A percentile compares a stretch with the other conserved stretches of the same genome.
These are phyloP conservation scores for Heteropelma amictum DNA, from an alignment of 2,888 invertebrate species.

Conservation along the genomic window DNA sequence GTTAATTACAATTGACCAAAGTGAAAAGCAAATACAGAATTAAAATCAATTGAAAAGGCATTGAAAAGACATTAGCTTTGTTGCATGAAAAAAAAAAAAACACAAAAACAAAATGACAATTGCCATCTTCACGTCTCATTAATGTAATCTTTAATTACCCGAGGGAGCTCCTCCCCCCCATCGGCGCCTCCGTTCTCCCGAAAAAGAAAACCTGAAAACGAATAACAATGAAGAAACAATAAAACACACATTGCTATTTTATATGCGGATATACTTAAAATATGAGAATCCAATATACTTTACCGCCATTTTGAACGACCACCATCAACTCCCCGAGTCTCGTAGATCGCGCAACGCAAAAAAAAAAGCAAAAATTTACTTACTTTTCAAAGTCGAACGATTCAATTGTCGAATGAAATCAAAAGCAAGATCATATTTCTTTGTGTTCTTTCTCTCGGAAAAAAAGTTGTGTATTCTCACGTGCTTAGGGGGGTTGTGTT, in stretches of 20 bases:
- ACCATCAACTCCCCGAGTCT: conserved; percentile 76
- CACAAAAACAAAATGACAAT: background rate
- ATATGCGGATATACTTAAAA: conserved; percentile 55
- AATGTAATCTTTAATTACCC: conserved; percentile 23
- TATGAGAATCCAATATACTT: conserved; percentile 63
- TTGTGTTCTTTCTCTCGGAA: too few relatives aligned
- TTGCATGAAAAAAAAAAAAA: conserved; percentile 1
- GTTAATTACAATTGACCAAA: background rate
- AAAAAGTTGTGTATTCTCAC: conserved; percentile 43
- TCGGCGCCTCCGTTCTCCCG: conserved; percentile 57
- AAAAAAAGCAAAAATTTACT: conserved; percentile 9
- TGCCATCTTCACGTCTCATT: conserved; percentile 24
- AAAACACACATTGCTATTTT: conserved; percentile 55
- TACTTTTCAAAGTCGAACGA: too few relatives aligned
- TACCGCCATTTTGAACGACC: conserved; percentile 78
- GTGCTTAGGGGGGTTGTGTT: background rate
- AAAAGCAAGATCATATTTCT: too few relatives aligned
- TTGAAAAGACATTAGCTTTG: background rate
- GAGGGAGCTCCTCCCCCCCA: conserved; percentile 52
- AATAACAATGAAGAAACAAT: background rate
- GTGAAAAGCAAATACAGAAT: background rate
- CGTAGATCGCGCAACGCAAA: conserved; percentile 54
- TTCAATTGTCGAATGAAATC: too few relatives aligned
- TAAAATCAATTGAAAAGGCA: background rate
- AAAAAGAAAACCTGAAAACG: conserved; percentile 31